Percentiles rank a stretch among this genome's conserved stretches.
Conservation (phyloP, 2,113 vertebrate genomes). For the Pelobates fuscus region DNA sequence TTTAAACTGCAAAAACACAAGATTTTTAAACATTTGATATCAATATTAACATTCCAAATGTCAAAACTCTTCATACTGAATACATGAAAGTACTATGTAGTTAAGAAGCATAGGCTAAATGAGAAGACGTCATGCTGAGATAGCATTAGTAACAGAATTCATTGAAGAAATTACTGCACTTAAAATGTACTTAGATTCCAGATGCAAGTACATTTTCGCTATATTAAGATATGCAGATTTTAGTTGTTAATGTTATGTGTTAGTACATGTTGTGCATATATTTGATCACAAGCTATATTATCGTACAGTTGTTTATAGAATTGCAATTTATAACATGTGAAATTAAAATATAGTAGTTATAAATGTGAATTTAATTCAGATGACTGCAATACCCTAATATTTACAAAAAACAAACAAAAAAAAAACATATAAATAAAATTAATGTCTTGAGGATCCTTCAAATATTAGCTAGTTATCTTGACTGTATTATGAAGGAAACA, state of each 20-base stretch:
- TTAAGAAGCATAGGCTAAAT: conserved; percentile 42
- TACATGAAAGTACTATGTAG: conserved; percentile 39
- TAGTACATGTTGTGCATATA: no score
- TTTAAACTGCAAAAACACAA: conserved; percentile 38
- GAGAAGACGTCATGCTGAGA: conserved; percentile 37
- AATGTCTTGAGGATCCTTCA: no score
- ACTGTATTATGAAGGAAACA: no score
- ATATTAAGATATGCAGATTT: conserved; percentile 36
- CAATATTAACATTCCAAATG: conserved; percentile 46
- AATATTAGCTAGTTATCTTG: no score
- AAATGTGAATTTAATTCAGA: no score
- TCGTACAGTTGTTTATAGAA: no score
- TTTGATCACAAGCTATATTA: no score
- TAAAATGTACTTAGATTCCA: conserved; percentile 45
- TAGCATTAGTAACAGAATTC: conserved; percentile 39
- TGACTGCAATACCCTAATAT: no score
- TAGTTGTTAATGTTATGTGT: conserved; percentile 25
- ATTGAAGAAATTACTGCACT: conserved; percentile 43
- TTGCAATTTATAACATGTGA: no score
- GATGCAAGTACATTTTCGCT: conserved; percentile 34
- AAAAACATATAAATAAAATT: no score
- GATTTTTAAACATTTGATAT: conserved; percentile 43
- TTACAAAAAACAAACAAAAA: no score
- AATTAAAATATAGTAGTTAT: no score
- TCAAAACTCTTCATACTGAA: conserved; percentile 41